Base-by-base conservation (phyloP, 2,888 invertebrate species). In the Caenorhabditis sp. region DNA sequence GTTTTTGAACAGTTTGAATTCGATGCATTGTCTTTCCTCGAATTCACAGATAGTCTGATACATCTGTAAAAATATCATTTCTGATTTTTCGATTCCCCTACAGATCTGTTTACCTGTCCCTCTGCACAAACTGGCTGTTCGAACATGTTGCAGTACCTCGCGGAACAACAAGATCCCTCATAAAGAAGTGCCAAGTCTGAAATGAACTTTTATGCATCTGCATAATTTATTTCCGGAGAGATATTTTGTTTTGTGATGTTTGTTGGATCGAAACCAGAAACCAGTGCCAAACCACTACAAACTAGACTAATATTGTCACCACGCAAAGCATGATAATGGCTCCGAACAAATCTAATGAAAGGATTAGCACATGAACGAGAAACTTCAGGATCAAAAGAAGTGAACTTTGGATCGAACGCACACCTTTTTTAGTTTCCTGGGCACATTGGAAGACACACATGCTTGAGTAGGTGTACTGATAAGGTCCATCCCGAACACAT, bases 391-490 rank as follows among this genome's bases (percentile, higher is more conserved):
- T 52, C 35, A 48, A 20, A 22, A 55, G 22, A 62, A 52, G 13
- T 53, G 53, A 11, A 53, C 53, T 55, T 43, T 46, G 63, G 45
- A 53, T 41, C 22, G 22, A 35, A 9, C 35, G 9, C n/a, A n/a
- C 17, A 78, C 80, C 74, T 74, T 79, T 73, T 37, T 66, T 79
- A 2, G 52, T 71, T 48, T 73, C 68, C 39, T 73, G 74, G 9
- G 82, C 71, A 58, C 83, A 83, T 35, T 79, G 62, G 27, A 82
- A 72, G 1, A 81, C 62, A 48, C 83, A 83, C 56, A 72, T 71
- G 45, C 78, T 83, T 43, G 80, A 79, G 43, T 82, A 83, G 41
- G 79, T 82, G 55, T 82, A 82, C 30, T 81, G 78, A 15, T 75
- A 68, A 9, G 63, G 62, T 13, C 78, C 79, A n/a, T 78, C 77